Evolutionary conservation across 1,140 invertebrate species (phyloP), one percentile per base, ranked within the genome.

Genomic region (Bombus superbus): DNA sequence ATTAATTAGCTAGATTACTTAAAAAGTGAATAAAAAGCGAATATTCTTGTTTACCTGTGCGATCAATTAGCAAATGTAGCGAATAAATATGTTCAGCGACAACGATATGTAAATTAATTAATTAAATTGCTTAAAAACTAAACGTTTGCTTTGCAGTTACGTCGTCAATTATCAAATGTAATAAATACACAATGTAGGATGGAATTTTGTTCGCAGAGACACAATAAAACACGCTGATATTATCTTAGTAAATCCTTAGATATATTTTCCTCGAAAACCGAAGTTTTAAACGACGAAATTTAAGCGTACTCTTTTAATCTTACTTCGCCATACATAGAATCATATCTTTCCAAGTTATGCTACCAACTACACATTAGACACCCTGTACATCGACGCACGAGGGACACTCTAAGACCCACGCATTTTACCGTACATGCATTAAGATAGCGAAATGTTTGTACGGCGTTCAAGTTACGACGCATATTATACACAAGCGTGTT

Each of bases 361-460:
- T 53, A 28, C 9, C 8, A 8, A 38, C 1, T 53, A 53, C 5
- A 53, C 22, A 53, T 53, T 22, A 22, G 18, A 53, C 66, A 69
- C 10, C 25, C 38, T 40, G 9, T 40, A 69, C 2, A 71, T 42
- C 25, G 25, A 42, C 15, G 18, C 13, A 28, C 22, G 25, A 42
- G 4, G 6, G 44, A 25, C 15, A 13, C 32, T 44, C 18, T 9
- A 2, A 32, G 40, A 9, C 13, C 22, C 59, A 22, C 42, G 5
- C 9, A 25, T 44, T 68, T 35, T 32, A 73, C 6, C 25, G 3
- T 28, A 22, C 40, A 35, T 66, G n/a, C 32, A 47, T 66, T 79
- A 79, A 79, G 62, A 79, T 78, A 66, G 40, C 59, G 59, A 10
- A 11, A 62, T 66, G 35, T 78, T 66, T 66, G 44, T 47, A 25